Percentiles rank a stretch among this genome's conserved stretches.
These are phyloP conservation scores for Carterocephalus palaemon DNA, from an alignment of 2,888 invertebrate genomes.

Conservation along the genomic window DNA sequence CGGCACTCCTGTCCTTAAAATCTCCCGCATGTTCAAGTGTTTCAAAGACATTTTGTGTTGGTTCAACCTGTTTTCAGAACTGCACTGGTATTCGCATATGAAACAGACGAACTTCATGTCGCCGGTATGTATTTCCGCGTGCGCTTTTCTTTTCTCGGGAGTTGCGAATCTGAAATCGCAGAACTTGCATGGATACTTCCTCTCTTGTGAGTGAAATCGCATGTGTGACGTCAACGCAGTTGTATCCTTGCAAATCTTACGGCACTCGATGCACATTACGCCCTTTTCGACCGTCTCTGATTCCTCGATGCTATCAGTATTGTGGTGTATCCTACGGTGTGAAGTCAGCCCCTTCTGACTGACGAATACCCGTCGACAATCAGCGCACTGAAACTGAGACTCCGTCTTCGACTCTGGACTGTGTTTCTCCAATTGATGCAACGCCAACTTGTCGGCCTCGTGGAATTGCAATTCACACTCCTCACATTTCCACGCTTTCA, in stretches of 20 bases:
- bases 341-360: conserved; percentile 64
- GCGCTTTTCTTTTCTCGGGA: conserved; percentile 59
- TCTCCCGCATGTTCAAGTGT: conserved; percentile 65
- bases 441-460: conserved; percentile 64
- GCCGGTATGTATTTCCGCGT: conserved; percentile 66
- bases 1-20: conserved; percentile 55
- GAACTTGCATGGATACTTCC: conserved; percentile 68
- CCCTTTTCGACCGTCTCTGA: conserved; percentile 48
- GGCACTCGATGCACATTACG: conserved; percentile 66
- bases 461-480: conserved; percentile 66
- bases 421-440: conserved; percentile 64
- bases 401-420: conserved; percentile 57
- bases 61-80: conserved; percentile 62
- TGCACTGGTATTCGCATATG: conserved; percentile 71
- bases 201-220: conserved; percentile 61
- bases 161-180: conserved; percentile 71
- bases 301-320: conserved; percentile 46
- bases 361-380: conserved; percentile 64
- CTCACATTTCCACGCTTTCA: conserved; percentile 73
- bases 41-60: conserved; percentile 63
- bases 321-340: conserved; percentile 63
- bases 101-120: conserved; percentile 73
- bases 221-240: conserved; percentile 62
- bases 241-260: conserved; percentile 67
- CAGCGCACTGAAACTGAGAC: conserved; percentile 60